Conservation (phyloP, 2,797 vertebrate species). For the Sparus aurata region DNA sequence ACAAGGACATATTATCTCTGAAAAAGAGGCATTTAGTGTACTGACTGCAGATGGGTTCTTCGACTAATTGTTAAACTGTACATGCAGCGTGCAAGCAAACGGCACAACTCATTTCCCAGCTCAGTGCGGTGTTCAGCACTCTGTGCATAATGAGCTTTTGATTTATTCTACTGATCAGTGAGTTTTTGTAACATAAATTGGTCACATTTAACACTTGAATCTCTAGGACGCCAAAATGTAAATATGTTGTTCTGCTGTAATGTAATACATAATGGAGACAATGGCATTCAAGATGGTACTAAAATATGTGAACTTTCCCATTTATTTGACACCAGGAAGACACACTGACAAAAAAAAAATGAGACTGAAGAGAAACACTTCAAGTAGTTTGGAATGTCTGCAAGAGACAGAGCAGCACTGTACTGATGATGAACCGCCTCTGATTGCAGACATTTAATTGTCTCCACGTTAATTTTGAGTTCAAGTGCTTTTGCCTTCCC, state of each 20-base stretch:
- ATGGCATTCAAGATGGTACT: not conserved
- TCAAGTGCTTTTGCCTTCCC: conserved; percentile 12
- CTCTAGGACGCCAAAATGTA: conserved; percentile 14
- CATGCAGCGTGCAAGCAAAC: conserved; percentile 48
- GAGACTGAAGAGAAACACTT: conserved; percentile 27
- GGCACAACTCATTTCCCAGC: conserved; percentile 58
- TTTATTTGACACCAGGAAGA: not conserved
- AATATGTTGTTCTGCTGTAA: not conserved
- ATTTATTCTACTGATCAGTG: conserved; percentile 67
- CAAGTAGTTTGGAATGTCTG: conserved; percentile 15
- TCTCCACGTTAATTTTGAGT: conserved; percentile 17
- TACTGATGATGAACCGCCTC: conserved; percentile 26
- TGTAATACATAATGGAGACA: not conserved
- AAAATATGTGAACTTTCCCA: not conserved
- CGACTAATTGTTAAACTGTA: conserved; percentile 60
- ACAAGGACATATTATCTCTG: conserved; percentile 38
- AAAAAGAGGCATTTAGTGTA: conserved; percentile 41
- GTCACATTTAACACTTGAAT: conserved; percentile 56
- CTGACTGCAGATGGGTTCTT: conserved; percentile 49
- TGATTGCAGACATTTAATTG: conserved; percentile 37
- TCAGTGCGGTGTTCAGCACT: conserved; percentile 52
- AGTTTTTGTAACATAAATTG: conserved; percentile 60
- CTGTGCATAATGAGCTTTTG: conserved; percentile 70
- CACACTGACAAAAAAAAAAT: not conserved
- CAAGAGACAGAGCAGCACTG: conserved; percentile 7